These are phyloP conservation scores for Diachrysia chrysitis DNA, from an alignment of 2,888 invertebrate species.

Conservation along the genomic window DNA sequence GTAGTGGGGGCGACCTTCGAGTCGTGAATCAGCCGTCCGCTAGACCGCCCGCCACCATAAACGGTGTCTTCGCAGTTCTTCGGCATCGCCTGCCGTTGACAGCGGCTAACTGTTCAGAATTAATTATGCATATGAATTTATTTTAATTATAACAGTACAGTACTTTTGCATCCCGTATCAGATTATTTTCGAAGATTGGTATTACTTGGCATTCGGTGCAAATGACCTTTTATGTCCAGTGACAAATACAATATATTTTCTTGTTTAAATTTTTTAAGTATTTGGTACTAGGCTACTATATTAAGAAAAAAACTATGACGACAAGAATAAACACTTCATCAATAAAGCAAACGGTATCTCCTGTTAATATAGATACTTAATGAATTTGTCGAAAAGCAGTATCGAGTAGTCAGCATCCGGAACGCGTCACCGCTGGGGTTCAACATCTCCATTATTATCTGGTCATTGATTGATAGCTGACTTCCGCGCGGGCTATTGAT, in stretches of 20 bases:
- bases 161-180: neutral
- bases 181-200: conserved; percentile 1
- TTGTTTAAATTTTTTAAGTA: neutral
- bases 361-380: conserved; percentile 32
- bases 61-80: conserved; percentile 64
- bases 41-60: conserved; percentile 66
- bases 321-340: neutral
- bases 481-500: conserved; percentile 76
- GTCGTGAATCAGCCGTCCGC: conserved; percentile 70
- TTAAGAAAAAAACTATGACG: too few species aligned
- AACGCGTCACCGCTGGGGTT: conserved; percentile 72
- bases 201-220: conserved; percentile 9
- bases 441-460: conserved; percentile 85
- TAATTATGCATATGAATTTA: conserved; percentile 23
- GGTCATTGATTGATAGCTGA: conserved; percentile 83
- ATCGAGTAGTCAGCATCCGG: conserved; percentile 75
- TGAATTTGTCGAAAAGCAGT: conserved; percentile 59
- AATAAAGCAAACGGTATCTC: conserved; percentile 1
- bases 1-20: conserved; percentile 78
- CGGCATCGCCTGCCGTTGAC: conserved; percentile 18
- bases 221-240: neutral
- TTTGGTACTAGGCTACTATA: too few species aligned
- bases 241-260: conserved; percentile 1
- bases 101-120: conserved; percentile 23
- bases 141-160: conserved; percentile 17